Conservation (phyloP, 2,797 vertebrate genomes). For the Macrochelys suwanniensis region DNA sequence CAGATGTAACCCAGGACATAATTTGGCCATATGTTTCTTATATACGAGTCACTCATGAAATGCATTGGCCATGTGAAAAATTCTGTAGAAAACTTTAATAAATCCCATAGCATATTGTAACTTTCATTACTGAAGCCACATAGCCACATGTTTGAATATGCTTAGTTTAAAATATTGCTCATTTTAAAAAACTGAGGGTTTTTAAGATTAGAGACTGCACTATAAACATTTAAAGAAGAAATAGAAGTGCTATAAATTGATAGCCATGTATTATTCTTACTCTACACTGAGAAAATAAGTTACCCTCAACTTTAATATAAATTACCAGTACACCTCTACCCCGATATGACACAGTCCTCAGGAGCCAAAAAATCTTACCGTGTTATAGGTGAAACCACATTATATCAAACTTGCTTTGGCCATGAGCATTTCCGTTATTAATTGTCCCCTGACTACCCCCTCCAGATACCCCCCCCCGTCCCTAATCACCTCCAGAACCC, state of each 20-base stretch:
- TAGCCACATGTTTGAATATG: not conserved
- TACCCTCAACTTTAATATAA: not conserved
- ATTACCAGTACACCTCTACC: not conserved
- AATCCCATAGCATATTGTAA: not conserved
- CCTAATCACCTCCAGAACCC: too few relatives aligned
- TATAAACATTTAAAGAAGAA: not conserved
- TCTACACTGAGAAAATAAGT: not conserved
- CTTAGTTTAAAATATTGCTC: not conserved
- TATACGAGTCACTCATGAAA: not conserved
- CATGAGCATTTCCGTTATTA: too few relatives aligned
- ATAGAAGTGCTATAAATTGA: not conserved
- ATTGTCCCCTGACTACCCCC: too few relatives aligned
- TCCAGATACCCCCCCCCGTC: too few relatives aligned
- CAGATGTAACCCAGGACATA: not conserved
- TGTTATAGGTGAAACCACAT: too few relatives aligned
- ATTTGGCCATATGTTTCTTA: not conserved
- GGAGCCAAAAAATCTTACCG: too few relatives aligned
- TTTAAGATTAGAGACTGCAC: not conserved
- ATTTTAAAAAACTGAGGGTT: not conserved
- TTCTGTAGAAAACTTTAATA: not conserved
- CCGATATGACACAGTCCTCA: too few relatives aligned
- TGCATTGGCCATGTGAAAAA: not conserved
- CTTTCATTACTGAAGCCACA: not conserved
- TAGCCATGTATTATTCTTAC: not conserved
- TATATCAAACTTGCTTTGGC: too few relatives aligned